Conservation (phyloP, 1,140 invertebrate genomes). For the Lepidurus couesii region DNA sequence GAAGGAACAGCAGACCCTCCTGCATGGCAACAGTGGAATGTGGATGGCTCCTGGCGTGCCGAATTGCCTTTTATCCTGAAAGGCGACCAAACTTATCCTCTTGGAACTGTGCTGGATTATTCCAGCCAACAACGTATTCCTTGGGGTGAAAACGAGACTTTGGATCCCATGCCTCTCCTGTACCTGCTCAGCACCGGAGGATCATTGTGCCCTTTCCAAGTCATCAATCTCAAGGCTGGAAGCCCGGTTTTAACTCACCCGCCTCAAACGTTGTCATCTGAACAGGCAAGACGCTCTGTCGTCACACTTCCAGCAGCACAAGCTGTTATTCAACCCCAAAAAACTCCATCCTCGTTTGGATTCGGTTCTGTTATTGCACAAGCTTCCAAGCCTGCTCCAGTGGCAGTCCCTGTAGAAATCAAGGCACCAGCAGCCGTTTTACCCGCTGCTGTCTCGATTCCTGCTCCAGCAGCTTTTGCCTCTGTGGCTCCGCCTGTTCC, state of each 20-base stretch:
- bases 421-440: not conserved
- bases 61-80: slow-evolving; percentile 63
- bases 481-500: not conserved
- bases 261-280: slow-evolving; percentile 50
- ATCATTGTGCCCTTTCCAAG: slow-evolving; percentile 60
- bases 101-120: slow-evolving; percentile 62
- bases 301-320: not conserved
- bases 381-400: not conserved
- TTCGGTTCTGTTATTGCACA: not conserved
- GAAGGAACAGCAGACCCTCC: slow-evolving; percentile 45
- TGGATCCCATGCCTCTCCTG: slow-evolving; percentile 59
- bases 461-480: not conserved
- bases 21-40: slow-evolving; percentile 65
- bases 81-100: slow-evolving; percentile 61
- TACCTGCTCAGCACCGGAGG: slow-evolving; percentile 64
- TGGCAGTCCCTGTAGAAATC: not conserved
- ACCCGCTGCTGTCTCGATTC: not conserved
- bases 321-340: not conserved
- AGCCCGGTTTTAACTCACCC: slow-evolving; percentile 52
- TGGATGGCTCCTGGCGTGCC: slow-evolving; percentile 64
- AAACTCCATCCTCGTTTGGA: not conserved
- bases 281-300: not conserved
- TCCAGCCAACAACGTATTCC: slow-evolving; percentile 56
- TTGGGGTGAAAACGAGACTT: slow-evolving; percentile 54
- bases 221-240: slow-evolving; percentile 56